Evolutionary conservation across 2,888 invertebrate species (phyloP), one percentile per base, ranked within the genome.

Genomic region (Eurois occulta): DNA sequence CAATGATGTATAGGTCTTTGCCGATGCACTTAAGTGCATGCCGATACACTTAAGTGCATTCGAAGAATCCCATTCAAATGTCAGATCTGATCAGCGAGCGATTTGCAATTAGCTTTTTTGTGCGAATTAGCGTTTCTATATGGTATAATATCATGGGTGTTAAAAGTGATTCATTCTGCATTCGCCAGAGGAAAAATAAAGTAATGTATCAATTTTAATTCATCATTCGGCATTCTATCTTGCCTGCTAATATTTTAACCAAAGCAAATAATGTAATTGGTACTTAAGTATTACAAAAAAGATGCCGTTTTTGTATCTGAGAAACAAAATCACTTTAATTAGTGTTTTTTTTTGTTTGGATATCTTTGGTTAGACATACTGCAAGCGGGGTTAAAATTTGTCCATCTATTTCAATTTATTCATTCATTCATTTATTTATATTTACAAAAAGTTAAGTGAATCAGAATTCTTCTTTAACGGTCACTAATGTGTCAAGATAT

Each of bases 11-110:
- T 70, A n/a, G 18, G 28, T 71, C 18, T 24, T 21, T 24, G 18
- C 13, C 46, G 60, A 77, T 84, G 81, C 84, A 78, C 68, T 80
- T 78, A 41, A 78, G 41, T 58, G 81, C 67, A 72, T 68, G n/a
- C n/a, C n/a, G n/a, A n/a, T n/a, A n/a, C n/a, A n/a, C n/a, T 35
- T 35, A 81, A 78, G 41, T 58, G 81, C 67, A 72, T 68, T 78
- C 46, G 67, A 64, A 79, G n/a, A 58, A 43, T 0, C 13, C 72
- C 46, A 81, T 78, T 84, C 16, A 80, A 79, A 79, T 78, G 81
- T 84, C 81, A 78, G 67, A 73, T 65, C n/a, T 35, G 24, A 66
- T 83, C 32, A 35, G 32, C n/a, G 48, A 41, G n/a, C 41, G 52
- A 76, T 60, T 52, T 70, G 18, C 62, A 72, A 70, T 75, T 80